A percentile compares a stretch with the other conserved stretches of the same genome.
Evolutionary conservation across 2,888 invertebrate genomes (phyloP).

Genomic region (Venusia cambrica): DNA sequence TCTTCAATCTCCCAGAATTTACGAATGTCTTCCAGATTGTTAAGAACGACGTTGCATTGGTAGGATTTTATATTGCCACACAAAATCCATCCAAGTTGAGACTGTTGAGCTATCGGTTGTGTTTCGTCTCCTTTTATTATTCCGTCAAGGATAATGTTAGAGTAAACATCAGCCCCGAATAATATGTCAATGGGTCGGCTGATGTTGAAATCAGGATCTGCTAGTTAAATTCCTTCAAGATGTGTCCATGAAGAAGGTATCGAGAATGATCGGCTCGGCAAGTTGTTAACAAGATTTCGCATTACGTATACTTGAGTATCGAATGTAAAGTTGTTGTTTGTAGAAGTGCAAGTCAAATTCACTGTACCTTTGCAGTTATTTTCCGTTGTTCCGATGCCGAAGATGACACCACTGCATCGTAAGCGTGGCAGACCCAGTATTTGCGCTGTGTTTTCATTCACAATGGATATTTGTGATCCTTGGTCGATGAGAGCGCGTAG

Average conservation of each 20-base stretch:
- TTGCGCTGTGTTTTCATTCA: constrained; percentile 2
- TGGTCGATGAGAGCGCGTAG: no score
- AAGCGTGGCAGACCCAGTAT: background rate
- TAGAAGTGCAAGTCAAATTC: constrained; percentile 1
- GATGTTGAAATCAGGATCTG: constrained; percentile 28
- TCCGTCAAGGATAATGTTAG: constrained; percentile 13
- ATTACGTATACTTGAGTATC: constrained; percentile 8
- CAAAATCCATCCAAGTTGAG: constrained; percentile 28
- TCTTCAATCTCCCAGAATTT: constrained; percentile 17
- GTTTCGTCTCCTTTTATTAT: constrained; percentile 15
- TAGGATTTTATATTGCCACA: constrained; percentile 17
- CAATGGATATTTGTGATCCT: constrained; percentile 3
- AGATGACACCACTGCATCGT: constrained; percentile 2
- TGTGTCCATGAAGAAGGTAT: constrained; percentile 22
- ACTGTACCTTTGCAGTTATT: constrained; percentile 4
- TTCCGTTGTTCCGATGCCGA: constrained; percentile 1
- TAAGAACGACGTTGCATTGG: constrained; percentile 20
- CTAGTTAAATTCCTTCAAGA: constrained; percentile 20
- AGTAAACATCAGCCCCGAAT: constrained; percentile 25
- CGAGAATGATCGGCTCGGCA: constrained; percentile 17
- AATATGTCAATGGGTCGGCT: constrained; percentile 23
- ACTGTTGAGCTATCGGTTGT: constrained; percentile 27
- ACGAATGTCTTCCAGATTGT: constrained; percentile 13
- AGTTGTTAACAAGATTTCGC: constrained; percentile 15
- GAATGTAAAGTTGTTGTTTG: constrained; percentile 7